A percentile compares a stretch with the other conserved stretches of the same genome.
These are phyloP conservation scores for Netelia melanura DNA, from an alignment of 2,888 invertebrate genomes.

Conservation along the genomic window DNA sequence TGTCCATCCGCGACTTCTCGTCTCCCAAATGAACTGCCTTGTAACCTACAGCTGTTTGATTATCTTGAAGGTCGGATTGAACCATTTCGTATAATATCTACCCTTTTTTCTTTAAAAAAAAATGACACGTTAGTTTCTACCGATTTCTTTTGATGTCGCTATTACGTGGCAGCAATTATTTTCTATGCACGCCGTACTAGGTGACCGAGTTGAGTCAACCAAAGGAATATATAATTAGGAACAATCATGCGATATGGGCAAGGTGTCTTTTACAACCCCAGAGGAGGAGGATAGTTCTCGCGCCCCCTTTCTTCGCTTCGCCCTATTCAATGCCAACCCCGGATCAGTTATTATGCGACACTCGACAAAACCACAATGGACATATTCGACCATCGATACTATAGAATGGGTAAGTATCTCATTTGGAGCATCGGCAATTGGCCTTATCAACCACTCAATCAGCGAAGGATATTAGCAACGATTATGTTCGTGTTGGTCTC, in stretches of 20 bases:
- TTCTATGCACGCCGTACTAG: neutral
- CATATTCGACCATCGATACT: constrained; percentile 39
- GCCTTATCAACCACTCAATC: constrained; percentile 46
- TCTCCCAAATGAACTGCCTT: too few species aligned
- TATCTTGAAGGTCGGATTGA: too few species aligned
- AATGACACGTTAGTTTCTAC: neutral
- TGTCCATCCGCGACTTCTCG: too few species aligned
- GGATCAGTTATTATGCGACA: neutral
- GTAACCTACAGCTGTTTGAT: too few species aligned
- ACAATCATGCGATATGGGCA: neutral
- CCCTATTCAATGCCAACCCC: neutral
- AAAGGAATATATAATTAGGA: constrained; percentile 21
- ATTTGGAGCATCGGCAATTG: constrained; percentile 42
- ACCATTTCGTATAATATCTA: neutral
- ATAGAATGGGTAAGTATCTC: constrained; percentile 17
- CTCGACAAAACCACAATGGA: constrained; percentile 24
- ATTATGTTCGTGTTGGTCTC: neutral
- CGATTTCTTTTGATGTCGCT: neutral
- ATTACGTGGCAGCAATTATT: neutral
- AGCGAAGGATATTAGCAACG: constrained; percentile 1
- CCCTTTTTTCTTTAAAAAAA: neutral
- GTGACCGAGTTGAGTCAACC: neutral
- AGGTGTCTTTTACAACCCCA: neutral
- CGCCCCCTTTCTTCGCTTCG: neutral
- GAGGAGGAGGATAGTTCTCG: neutral